Evolutionary conservation across 2,797 vertebrate genomes (phyloP).

Genomic region (Diplodus puntazzo): DNA sequence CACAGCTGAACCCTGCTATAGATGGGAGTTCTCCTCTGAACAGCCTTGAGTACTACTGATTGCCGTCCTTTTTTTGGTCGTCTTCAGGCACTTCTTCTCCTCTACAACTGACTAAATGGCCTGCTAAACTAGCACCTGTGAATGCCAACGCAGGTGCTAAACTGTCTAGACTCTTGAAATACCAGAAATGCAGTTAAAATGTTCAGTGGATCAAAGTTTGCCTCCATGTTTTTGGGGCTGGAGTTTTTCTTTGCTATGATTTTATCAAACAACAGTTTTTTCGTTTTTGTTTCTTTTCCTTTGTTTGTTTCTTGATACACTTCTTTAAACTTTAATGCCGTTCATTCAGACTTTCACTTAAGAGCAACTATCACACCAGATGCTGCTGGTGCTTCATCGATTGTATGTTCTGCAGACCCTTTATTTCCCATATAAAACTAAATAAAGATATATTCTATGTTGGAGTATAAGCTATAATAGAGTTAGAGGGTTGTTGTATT

Average conservation of each 20-base stretch:
- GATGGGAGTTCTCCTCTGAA: conserved; percentile 49
- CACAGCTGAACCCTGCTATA: conserved; percentile 12
- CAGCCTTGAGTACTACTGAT: conserved; percentile 79
- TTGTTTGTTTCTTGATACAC: conserved; percentile 43
- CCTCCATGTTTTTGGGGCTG: conserved; percentile 59
- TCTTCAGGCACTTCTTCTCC: conserved; percentile 67
- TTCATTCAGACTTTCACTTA: conserved; percentile 68
- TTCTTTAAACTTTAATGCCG: conserved; percentile 51
- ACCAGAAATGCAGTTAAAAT: conserved; percentile 60
- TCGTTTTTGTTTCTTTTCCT: conserved; percentile 64
- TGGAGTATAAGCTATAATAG: conserved; percentile 78
- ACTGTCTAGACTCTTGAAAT: conserved; percentile 44
- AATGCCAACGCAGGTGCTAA: conserved; percentile 21
- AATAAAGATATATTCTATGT: conserved; percentile 86
- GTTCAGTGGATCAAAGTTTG: conserved; percentile 62
- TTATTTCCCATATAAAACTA: conserved; percentile 76
- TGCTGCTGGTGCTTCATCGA: conserved; percentile 63
- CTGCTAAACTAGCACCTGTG: conserved; percentile 44
- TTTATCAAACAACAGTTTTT: conserved; percentile 59
- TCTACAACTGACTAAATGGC: conserved; percentile 33
- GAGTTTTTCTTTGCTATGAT: conserved; percentile 66
- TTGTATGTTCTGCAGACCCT: conserved; percentile 73
- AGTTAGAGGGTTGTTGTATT: conserved; percentile 77
- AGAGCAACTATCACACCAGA: conserved; percentile 65
- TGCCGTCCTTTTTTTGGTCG: conserved; percentile 54